Conservation (phyloP, 2,797 vertebrate genomes). For the Hybognathus amarus region DNA sequence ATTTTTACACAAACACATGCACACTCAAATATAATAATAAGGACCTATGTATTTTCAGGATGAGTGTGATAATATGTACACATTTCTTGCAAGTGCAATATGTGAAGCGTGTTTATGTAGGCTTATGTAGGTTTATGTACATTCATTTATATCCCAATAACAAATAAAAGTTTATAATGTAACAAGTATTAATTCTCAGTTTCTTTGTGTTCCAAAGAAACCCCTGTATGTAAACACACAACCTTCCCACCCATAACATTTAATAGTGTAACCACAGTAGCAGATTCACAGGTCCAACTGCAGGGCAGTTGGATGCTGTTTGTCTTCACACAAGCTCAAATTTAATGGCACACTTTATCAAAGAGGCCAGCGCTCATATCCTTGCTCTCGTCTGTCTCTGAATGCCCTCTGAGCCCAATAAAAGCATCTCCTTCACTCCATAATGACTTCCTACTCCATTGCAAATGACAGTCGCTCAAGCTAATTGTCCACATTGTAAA, state of each 20-base stretch:
- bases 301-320: constrained; percentile 34
- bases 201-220: not conserved
- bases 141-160: not conserved
- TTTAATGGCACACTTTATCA: constrained; percentile 58
- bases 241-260: not conserved
- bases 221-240: constrained; percentile 5
- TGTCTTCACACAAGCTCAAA: constrained; percentile 51
- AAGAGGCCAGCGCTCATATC: constrained; percentile 44
- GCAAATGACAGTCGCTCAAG: constrained; percentile 55
- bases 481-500: constrained; percentile 55
- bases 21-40: too few species aligned
- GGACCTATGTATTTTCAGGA: not conserved
- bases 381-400: constrained; percentile 52
- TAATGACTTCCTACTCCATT: constrained; percentile 54
- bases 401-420: constrained; percentile 62
- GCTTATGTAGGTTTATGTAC: not conserved
- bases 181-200: not conserved
- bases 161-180: not conserved
- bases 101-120: not conserved
- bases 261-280: constrained; percentile 19
- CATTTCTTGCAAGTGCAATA: not conserved
- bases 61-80: not conserved
- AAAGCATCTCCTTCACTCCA: constrained; percentile 53
- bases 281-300: constrained; percentile 23
- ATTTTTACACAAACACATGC: too few species aligned